Evolutionary conservation across 2,888 invertebrate genomes (phyloP), one percentile per base, ranked within the genome.

Genomic region (Dryadula phaetusa): DNA sequence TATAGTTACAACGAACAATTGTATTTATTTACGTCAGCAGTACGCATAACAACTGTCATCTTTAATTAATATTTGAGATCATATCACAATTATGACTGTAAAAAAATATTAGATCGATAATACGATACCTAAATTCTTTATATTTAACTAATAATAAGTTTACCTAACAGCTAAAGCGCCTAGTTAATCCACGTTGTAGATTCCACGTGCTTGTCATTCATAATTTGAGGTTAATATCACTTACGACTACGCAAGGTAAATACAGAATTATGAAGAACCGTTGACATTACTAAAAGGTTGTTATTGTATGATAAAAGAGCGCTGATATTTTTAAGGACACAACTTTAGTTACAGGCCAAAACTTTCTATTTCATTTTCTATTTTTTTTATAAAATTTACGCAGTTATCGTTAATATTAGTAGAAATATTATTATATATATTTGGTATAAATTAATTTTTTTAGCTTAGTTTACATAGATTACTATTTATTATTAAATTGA

Each of bases 151-250:
- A 66, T 69, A 49, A 64, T 6, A 37, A n/a, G n/a, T n/a, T n/a
- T 37, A 37, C 12, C 12, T 12, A 37, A 65, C 67, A 67, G 47
- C 66, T 67, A 56, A 69, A 71, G 65, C 62, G 60, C 42, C 64
- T 67, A 62, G 70, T 66, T 64, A 67, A 71, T 70, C 70, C 67
- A 64, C 67, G 67, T 66, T 67, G 65, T 82, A 80, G 76, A 74
- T 72, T 77, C 78, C 82, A 81, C 79, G 80, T 82, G 85, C 81
- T 83, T 86, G 86, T 85, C 90, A 89, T 89, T 89, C 87, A 89
- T 87, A 84, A 82, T 76, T 70, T 69, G 69, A 75, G 71, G 84
- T 82, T 84, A 84, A 79, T 80, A 81, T 78, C 75, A 73, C 79
- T 77, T 75, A 79, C 78, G 79, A 77, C 76, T 79, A 81, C 79